Conservation (phyloP, 2,888 invertebrate genomes). For the Meteorus colon region DNA sequence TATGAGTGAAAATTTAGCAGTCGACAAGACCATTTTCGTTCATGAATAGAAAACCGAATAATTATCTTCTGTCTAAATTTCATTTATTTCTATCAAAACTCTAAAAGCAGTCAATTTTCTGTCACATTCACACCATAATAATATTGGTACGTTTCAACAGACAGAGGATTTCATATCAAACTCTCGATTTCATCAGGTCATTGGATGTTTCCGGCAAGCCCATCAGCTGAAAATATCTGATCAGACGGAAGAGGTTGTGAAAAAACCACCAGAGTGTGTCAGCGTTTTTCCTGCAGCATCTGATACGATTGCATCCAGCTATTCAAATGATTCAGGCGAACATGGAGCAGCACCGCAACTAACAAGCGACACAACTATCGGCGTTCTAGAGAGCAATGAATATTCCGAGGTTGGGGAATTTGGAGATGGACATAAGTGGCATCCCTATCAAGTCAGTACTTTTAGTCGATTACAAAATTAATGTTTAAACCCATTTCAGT, state of each 20-base stretch:
- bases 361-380: slow-evolving; percentile 41
- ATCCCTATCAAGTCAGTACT: slow-evolving; percentile 69
- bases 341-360: slow-evolving; percentile 54
- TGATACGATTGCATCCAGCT: slow-evolving; percentile 47
- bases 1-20: neutral
- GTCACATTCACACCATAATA: neutral
- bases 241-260: slow-evolving; percentile 65
- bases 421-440: slow-evolving; percentile 70
- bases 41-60: no score
- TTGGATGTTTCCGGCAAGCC: slow-evolving; percentile 40
- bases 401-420: slow-evolving; percentile 61
- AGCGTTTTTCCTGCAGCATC: slow-evolving; percentile 55
- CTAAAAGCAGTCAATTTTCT: no score
- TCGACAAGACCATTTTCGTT: no score
- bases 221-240: slow-evolving; percentile 64
- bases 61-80: no score
- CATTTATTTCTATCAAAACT: no score
- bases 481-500: slow-evolving; percentile 8
- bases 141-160: slow-evolving; percentile 44
- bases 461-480: slow-evolving; percentile 35
- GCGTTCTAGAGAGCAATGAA: slow-evolving; percentile 50
- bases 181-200: slow-evolving; percentile 52
- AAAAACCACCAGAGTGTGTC: slow-evolving; percentile 64
- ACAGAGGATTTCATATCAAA: slow-evolving; percentile 53
- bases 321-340: slow-evolving; percentile 57